Evolutionary conservation across 2,797 vertebrate genomes (phyloP).

Genomic region (Liasis olivaceus): DNA sequence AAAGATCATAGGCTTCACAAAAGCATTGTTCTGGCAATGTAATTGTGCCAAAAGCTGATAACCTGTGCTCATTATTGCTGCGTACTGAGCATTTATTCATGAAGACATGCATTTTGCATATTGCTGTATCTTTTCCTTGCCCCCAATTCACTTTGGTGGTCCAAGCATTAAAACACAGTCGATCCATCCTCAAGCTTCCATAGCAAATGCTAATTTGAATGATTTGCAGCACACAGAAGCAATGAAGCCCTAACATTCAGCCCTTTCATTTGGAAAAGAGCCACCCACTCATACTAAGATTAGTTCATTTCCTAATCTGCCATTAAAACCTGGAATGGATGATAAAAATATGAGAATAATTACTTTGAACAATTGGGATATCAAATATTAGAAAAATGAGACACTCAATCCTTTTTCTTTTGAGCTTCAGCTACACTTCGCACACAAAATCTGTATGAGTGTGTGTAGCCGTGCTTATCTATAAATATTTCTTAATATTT

Average conservation of each 20-base stretch:
- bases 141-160: neutral
- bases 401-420: neutral
- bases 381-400: neutral
- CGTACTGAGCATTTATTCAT: neutral
- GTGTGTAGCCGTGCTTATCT: neutral
- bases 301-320: neutral
- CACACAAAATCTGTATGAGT: neutral
- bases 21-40: constrained; percentile 20
- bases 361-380: neutral
- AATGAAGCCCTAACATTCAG: neutral
- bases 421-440: neutral
- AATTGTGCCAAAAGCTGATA: constrained; percentile 34
- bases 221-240: neutral
- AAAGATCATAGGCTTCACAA: constrained; percentile 43
- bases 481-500: no score
- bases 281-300: neutral
- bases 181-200: neutral
- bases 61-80: neutral
- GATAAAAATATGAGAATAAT: neutral
- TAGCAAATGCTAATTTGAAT: neutral
- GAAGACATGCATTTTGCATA: neutral
- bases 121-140: neutral
- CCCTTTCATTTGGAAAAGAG: neutral
- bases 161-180: neutral
- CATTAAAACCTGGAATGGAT: neutral